Evolutionary conservation across 1,140 invertebrate species (phyloP).

Genomic region (Drosophila nebulosa): DNA sequence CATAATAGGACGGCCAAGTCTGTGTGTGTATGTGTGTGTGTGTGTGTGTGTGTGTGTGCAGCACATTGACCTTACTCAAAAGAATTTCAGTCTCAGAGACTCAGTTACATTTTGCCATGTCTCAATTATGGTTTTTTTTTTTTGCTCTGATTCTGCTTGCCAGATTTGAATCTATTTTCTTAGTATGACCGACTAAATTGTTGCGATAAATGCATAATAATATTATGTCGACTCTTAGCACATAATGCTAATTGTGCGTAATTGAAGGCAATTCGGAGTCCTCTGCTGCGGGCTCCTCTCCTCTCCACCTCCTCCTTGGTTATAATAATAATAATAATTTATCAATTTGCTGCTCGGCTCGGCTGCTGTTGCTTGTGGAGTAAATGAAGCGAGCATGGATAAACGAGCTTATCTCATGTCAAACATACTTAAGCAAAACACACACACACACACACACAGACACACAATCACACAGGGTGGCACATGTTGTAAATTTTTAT

Average conservation of each 20-base stretch:
- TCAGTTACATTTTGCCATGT: constrained; percentile 9
- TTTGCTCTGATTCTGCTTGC: too few relatives aligned
- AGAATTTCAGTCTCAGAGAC: not conserved
- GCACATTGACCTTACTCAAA: constrained; percentile 27
- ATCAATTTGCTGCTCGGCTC: constrained; percentile 49
- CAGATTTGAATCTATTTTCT: constrained; percentile 8
- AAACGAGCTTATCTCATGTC: constrained; percentile 68
- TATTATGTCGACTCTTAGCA: constrained; percentile 46
- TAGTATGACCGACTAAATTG: constrained; percentile 18
- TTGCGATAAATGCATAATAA: constrained; percentile 41
- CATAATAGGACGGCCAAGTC: too few relatives aligned
- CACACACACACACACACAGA: constrained; percentile 3
- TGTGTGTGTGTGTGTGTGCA: constrained; percentile 6
- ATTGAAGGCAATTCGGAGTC: constrained; percentile 58
- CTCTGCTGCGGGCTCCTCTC: not conserved
- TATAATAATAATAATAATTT: constrained; percentile 53
- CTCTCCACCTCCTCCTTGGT: not conserved
- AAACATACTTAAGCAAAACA: constrained; percentile 57
- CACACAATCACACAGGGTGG: not conserved
- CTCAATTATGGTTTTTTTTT: constrained; percentile 39
- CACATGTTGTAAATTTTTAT: constrained; percentile 60
- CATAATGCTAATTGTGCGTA: constrained; percentile 63
- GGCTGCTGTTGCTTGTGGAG: constrained; percentile 10
- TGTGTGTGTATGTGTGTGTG: not conserved
- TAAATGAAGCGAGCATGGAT: constrained; percentile 61